phyloP scores from a whole-genome alignment of 2,113 vertebrate genomes.

The Cygnus atratus region DNA sequence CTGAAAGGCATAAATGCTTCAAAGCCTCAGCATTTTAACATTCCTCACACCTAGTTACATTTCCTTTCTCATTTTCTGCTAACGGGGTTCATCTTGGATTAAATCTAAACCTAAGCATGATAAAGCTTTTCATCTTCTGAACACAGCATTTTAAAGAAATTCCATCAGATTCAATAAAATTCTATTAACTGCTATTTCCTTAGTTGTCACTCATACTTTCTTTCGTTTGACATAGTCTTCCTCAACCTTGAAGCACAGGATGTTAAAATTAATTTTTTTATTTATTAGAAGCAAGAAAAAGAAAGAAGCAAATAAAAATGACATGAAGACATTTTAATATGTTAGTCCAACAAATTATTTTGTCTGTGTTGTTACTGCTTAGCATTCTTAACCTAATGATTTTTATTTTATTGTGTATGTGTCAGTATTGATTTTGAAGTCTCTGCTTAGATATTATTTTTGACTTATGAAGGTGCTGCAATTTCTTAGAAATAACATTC shows the following conservation, averaged over 20 bases:
- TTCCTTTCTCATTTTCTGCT: constrained; percentile 71
- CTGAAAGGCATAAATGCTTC: constrained; percentile 40
- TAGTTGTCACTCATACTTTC: constrained; percentile 67
- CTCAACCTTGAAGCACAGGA: constrained; percentile 45
- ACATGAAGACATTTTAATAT: neutral
- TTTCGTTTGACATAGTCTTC: constrained; percentile 54
- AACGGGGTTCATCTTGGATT: constrained; percentile 65
- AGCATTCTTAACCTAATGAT: neutral
- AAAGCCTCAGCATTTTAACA: constrained; percentile 51
- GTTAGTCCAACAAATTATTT: neutral
- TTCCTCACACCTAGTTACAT: constrained; percentile 58
- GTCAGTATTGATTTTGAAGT: neutral
- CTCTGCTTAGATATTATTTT: neutral
- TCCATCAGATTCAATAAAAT: constrained; percentile 65
- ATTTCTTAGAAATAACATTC: neutral
- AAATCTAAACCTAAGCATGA: constrained; percentile 72
- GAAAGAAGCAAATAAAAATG: constrained; percentile 22
- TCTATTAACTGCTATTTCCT: constrained; percentile 72
- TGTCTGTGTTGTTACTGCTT: neutral
- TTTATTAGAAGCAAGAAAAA: constrained; percentile 28
- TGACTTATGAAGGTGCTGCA: neutral
- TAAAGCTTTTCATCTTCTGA: constrained; percentile 71
- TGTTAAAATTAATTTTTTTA: constrained; percentile 63
- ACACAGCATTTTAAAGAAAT: constrained; percentile 69
- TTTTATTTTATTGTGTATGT: neutral